These are phyloP conservation scores for Brachyhypopomus occidentalis DNA, from an alignment of 2,113 vertebrate genomes.

Conservation along the genomic window DNA sequence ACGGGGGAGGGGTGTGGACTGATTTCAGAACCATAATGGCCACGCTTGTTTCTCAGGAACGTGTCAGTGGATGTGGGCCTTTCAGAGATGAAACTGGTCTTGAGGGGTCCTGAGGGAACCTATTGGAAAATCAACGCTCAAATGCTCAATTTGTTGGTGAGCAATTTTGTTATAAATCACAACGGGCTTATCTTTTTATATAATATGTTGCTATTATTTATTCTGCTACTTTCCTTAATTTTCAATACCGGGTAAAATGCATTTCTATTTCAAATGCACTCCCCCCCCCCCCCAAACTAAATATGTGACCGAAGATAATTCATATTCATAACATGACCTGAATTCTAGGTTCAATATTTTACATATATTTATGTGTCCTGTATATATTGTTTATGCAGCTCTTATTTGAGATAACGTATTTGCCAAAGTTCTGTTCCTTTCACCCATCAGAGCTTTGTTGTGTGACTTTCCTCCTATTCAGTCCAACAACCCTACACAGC, in stretches of 20 bases:
- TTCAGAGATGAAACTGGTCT: constrained; percentile 48
- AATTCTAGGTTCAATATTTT: too few species aligned
- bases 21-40: neutral
- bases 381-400: neutral
- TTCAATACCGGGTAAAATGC: too few species aligned
- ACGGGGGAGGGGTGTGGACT: neutral
- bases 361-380: too few species aligned
- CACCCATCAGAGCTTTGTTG: neutral
- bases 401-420: too few species aligned
- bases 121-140: constrained; percentile 59
- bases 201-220: too few species aligned
- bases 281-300: too few species aligned
- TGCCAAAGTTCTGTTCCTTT: neutral
- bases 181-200: constrained; percentile 5
- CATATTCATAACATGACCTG: too few species aligned
- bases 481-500: constrained; percentile 70
- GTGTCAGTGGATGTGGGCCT: constrained; percentile 56
- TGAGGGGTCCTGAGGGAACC: constrained; percentile 72
- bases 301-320: too few species aligned
- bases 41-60: constrained; percentile 61
- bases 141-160: neutral
- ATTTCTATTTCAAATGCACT: too few species aligned
- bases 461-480: constrained; percentile 45
- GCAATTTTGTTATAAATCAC: neutral
- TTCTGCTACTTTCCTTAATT: too few species aligned